Base-by-base conservation (phyloP, 2,888 invertebrate genomes). In the Venusia cambrica region DNA sequence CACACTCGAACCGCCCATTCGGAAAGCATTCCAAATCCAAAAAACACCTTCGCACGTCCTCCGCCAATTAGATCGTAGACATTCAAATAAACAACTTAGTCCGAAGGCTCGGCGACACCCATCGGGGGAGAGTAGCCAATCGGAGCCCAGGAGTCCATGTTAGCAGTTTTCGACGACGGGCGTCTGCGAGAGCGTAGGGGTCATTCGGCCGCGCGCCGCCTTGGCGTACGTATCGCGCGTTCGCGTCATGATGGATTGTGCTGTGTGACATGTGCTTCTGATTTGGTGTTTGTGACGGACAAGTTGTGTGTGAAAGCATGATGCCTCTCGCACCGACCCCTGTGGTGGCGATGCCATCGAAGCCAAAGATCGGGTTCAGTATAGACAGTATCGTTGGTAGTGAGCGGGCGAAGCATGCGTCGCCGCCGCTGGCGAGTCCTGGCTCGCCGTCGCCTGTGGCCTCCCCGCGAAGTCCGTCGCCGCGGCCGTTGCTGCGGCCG, bases 321-420 rank as follows among this genome's bases (percentile, higher is more conserved):
- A 95, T 96, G 96, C 96, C 96, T 89, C 92, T 96, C 91, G 95
- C 96, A 91, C 95, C 95, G 89, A 95, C 95, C 78, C 94, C 95
- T 89, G 93, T 95, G 85, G 93, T 94, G 85, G 93, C 95, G 88
- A 93, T 96, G 90, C 94, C 95, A 73, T 93, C 94, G 60, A 96
- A 95, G 88, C 96, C 97, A 56, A 97, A 96, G 88, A 94, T 97
- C 76, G 97, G 96, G 65, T 97, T 97, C 75, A 96, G 95, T 70
- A 97, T 97, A 83, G 97, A 97, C 88, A 95, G 96, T 67, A 96
- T 97, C 69, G 96, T 97, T 44, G 96, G 96, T 57, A 93, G 93
- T 2, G 75, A 84, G 38, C 61, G 79, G 45, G 45, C 71, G 50
- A 81, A 87, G 47, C 85, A 79, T 13, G 78, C 87, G 38, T 91